Percentiles rank a stretch among this genome's conserved stretches.
These are phyloP conservation scores for Sigmodon hispidus DNA, from an alignment of 2,113 vertebrate genomes.

Conservation along the genomic window DNA sequence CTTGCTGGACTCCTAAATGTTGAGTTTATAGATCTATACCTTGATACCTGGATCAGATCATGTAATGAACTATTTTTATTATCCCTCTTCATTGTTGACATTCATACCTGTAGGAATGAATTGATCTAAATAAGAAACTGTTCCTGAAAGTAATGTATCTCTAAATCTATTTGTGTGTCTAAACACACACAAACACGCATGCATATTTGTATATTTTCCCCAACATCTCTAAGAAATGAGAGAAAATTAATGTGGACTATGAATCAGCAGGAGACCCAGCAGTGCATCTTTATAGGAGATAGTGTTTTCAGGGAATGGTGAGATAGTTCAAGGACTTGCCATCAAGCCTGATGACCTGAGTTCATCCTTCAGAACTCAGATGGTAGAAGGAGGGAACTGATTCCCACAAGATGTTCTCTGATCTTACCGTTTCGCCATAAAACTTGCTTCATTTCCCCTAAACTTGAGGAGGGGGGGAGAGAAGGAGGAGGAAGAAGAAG, in stretches of 20 bases:
- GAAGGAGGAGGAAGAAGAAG: background rate
- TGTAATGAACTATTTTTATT: slow-evolving; percentile 5
- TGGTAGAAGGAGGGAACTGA: background rate
- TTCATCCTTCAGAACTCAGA: background rate
- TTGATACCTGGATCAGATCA: background rate
- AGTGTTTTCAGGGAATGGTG: background rate
- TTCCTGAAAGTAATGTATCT: background rate
- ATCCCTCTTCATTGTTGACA: background rate
- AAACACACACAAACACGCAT: background rate
- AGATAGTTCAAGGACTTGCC: background rate
- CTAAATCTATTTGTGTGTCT: background rate
- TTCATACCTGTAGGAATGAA: slow-evolving; percentile 21
- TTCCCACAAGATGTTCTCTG: background rate
- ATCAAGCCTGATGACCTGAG: background rate
- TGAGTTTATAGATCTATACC: background rate
- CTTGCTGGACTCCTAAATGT: background rate
- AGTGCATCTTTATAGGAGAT: background rate
- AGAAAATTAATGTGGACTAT: slow-evolving; percentile 11
- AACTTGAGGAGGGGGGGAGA: no score
- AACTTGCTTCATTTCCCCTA: background rate
- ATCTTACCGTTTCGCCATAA: background rate
- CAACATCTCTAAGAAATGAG: background rate
- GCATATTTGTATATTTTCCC: background rate
- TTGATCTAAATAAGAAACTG: background rate
- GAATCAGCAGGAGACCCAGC: slow-evolving; percentile 12